A percentile compares a stretch with the other conserved stretches of the same genome.
These are phyloP conservation scores for Lanistes nyassanus DNA, from an alignment of 1,140 invertebrate species.

Conservation along the genomic window DNA sequence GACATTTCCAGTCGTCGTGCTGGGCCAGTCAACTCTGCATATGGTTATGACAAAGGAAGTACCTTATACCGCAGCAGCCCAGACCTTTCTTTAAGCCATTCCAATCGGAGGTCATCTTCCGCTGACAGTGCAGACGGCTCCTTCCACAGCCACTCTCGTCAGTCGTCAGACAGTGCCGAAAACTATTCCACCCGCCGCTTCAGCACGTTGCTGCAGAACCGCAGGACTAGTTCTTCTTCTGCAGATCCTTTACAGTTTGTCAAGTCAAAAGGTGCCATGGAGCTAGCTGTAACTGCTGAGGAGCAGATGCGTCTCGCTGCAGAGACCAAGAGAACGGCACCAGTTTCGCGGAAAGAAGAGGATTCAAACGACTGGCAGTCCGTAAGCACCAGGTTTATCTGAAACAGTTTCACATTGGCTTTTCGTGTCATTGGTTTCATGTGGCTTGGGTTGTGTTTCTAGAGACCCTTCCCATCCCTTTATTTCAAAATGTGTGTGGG, in stretches of 20 bases:
- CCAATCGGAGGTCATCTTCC: constrained; percentile 54
- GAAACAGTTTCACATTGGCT: too few relatives aligned
- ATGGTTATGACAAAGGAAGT: constrained; percentile 38
- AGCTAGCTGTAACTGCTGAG: constrained; percentile 82
- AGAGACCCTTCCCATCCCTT: too few relatives aligned
- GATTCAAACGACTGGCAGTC: constrained; percentile 86
- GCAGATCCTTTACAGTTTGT: constrained; percentile 88
- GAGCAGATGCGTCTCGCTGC: constrained; percentile 87
- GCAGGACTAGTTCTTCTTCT: constrained; percentile 24
- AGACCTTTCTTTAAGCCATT: constrained; percentile 33
- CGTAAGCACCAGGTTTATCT: constrained; percentile 71
- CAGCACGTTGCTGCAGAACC: constrained; percentile 14
- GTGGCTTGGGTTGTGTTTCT: too few relatives aligned
- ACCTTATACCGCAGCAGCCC: constrained; percentile 52
- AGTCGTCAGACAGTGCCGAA: constrained; percentile 61
- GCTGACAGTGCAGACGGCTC: constrained; percentile 58
- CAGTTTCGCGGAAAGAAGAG: constrained; percentile 72
- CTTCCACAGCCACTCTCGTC: constrained; percentile 59
- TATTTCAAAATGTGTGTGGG: too few relatives aligned
- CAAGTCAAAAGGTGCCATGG: constrained; percentile 67
- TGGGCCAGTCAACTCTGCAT: constrained; percentile 18
- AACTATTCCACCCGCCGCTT: constrained; percentile 68
- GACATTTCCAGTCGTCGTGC: constrained; percentile 11
- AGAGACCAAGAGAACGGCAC: constrained; percentile 81
- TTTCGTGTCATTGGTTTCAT: too few relatives aligned